Base-by-base conservation (phyloP, 1,140 invertebrate genomes). In the Chrysoperla carnea region DNA sequence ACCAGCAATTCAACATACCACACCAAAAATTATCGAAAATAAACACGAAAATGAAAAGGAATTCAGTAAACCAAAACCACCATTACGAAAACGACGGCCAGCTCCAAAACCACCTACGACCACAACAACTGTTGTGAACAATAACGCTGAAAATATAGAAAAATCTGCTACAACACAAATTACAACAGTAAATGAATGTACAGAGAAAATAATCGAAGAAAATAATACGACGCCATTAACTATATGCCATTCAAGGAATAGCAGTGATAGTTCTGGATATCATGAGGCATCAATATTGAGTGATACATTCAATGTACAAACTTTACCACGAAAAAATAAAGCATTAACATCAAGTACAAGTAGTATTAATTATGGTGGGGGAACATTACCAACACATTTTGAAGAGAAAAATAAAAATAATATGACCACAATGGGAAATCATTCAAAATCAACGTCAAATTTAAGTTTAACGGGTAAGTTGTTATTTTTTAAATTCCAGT, bases 251-350 rank as follows among this genome's bases (percentile, higher is more conserved):
- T 81, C 77, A 6, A 64, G 79, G 41, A 81, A 81, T 50, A 81
- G 76, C 57, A 81, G 77, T 48, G 79, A 82, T 55, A 81, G 78
- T 47, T 80, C 76, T 41, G 81, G 78, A 1, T 82, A 81, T 54
- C 79, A 82, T 54, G 79, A 82, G 52, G 70, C 78, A 7, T 80
- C 78, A 4, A 66, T 80, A 7, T 61, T 80, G 39, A 78, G 77
- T 48, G 74, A 78, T 49, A 70, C 70, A 49, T 62, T 61, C 1
- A 68, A 70, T 36, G 8, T 33, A 33, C 61, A 63, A 0, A 60
- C 61, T 6, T 37, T 61, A 12, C 57, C 57, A 1, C 48, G 54
- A 31, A 49, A 55, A 12, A 33, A 33, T 33, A 33, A 33, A 33
- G 31, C 31, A 33, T 33, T 33, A 33, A 33, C 31, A 33, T 9